Evolutionary conservation across 2,797 vertebrate species (phyloP).

Genomic region (Threskiornis aethiopicus): DNA sequence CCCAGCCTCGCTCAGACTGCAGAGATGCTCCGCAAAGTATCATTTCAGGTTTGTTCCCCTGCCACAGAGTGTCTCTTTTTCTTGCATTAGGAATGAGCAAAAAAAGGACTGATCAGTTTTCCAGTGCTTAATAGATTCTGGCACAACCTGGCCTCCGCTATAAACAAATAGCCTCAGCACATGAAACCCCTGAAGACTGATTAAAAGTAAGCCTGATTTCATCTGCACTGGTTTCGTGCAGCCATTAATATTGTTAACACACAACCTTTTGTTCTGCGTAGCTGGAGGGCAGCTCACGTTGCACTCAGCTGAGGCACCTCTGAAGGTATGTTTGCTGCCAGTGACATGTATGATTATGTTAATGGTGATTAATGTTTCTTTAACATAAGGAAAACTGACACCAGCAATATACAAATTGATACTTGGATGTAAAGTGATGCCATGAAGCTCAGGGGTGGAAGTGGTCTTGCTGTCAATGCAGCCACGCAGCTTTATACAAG

Average conservation of each 20-base stretch:
- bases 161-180: constrained; percentile 52
- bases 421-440: neutral
- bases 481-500: neutral
- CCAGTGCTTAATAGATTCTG: constrained; percentile 32
- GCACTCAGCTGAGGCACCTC: constrained; percentile 15
- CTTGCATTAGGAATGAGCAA: neutral
- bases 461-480: neutral
- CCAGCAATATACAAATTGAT: neutral
- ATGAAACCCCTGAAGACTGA: constrained; percentile 35
- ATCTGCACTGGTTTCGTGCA: constrained; percentile 5
- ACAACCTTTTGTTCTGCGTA: constrained; percentile 44
- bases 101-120: constrained; percentile 8
- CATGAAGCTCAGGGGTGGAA: neutral
- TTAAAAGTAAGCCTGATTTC: constrained; percentile 58
- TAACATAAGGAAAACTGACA: neutral
- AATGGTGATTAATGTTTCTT: neutral
- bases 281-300: constrained; percentile 54
- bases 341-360: constrained; percentile 17
- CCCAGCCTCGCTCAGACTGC: neutral
- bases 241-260: constrained; percentile 62
- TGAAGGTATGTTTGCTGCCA: neutral
- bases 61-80: neutral
- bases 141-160: constrained; percentile 25
- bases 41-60: neutral
- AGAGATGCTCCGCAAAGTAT: neutral